A percentile compares a stretch with the other conserved stretches of the same genome.
Evolutionary conservation across 2,113 vertebrate genomes (phyloP).

Genomic region (Setophaga kirtlandii): DNA sequence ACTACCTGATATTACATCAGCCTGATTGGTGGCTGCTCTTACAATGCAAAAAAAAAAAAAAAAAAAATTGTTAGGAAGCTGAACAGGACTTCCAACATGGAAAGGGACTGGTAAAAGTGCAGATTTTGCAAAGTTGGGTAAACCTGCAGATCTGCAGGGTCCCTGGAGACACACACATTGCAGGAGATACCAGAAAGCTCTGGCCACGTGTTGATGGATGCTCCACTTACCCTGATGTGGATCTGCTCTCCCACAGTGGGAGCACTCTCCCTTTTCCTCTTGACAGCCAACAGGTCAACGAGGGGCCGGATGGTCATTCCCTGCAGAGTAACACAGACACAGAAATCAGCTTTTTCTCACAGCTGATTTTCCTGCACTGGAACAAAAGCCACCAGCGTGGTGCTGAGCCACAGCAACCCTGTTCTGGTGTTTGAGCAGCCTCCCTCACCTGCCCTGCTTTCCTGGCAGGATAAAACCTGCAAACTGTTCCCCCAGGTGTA

Average conservation of each 20-base stretch:
- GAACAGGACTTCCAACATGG: not conserved
- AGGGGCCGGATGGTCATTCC: conserved; percentile 85
- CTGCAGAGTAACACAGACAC: conserved; percentile 44
- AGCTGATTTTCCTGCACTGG: accelerated
- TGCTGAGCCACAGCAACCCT: not conserved
- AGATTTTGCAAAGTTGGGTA: not conserved
- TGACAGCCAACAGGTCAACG: conserved; percentile 82
- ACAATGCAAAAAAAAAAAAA: not conserved
- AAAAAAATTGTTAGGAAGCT: not conserved
- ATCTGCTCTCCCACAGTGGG: conserved; percentile 83
- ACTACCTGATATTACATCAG: not conserved
- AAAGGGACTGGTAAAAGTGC: not conserved
- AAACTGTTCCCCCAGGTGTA: not conserved
- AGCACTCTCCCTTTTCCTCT: conserved; percentile 78
- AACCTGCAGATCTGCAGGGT: not conserved
- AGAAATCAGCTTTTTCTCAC: not conserved
- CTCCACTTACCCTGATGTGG: conserved; percentile 78
- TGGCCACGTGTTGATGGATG: accelerated
- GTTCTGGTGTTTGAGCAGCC: accelerated
- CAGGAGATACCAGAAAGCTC: not conserved
- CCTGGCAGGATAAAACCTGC: not conserved
- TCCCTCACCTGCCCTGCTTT: not conserved
- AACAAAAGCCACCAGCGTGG: accelerated
- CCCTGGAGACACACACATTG: not conserved
- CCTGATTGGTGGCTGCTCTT: not conserved